Base-by-base conservation (phyloP, 1,140 invertebrate species). In the Pachypsylla venusta region DNA sequence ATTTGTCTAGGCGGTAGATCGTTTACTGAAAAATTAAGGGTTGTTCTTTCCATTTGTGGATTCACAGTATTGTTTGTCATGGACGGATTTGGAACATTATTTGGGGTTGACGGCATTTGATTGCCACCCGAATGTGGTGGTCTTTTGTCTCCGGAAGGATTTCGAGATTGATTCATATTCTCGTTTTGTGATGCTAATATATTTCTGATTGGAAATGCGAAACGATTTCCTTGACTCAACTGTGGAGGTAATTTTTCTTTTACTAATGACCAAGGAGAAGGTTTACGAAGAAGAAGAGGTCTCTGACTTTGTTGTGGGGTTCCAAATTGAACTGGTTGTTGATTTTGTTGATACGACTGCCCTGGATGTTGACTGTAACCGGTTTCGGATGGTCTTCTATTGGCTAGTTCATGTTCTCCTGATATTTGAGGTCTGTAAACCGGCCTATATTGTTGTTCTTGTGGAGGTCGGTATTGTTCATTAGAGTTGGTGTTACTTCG, bases 321-420 rank as follows among this genome's bases (percentile, higher is more conserved):
- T 3, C 4, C n/a, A 19, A 19, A 22, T 48, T 48, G 42, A 35
- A 10, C 10, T 22, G 16, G 42, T 48, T 4, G 42, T 48, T 48
- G 42, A 22, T 48, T 48, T 48, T 48, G 42, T n/a, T 48, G 42
- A 48, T 48, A 48, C n/a, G 16, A 48, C 42, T 48, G 42, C 22
- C 42, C 42, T 5, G 42, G 22, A n/a, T 5, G 42, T 48, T n/a
- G n/a, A 48, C n/a, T n/a, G 22, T 48, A 19, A 22, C 22, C 16
- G 16, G 42, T 19, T n/a, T 48, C 42, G 22, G n/a, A 19, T 48
- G 42, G 42, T 48, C 42, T 48, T 48, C 42, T 48, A 48, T 48
- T 22, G 22, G 4, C 22, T n/a, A 22, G 4, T 19, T n/a, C 7
- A 19, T 48, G 22, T 4, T 48, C 42, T n/a, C 42, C 42, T 19